phyloP scores from a whole-genome alignment of 2,888 invertebrate species.

The Orchesellides sinensis region DNA sequence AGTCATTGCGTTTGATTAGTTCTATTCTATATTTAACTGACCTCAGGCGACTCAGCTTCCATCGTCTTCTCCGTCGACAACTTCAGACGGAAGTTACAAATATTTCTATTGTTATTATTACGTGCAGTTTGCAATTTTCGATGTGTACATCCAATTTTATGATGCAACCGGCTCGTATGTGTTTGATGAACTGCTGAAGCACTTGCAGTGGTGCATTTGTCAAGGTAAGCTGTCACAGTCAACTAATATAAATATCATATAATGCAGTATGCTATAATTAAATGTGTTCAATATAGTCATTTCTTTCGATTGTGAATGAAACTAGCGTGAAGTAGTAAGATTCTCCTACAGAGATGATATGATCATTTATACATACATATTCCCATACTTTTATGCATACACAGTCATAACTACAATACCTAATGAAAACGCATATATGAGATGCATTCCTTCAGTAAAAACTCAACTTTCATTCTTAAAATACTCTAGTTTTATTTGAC shows the following conservation, averaged over 20 bases:
- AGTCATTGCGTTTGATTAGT: not conserved
- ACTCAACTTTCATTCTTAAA: too few species aligned
- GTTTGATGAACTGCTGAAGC: slow-evolving; percentile 57
- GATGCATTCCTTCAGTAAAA: too few species aligned
- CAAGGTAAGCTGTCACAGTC: slow-evolving; percentile 60
- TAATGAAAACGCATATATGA: too few species aligned
- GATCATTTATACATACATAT: slow-evolving; percentile 8
- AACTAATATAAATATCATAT: not conserved
- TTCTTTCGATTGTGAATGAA: not conserved
- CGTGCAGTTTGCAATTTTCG: slow-evolving; percentile 72
- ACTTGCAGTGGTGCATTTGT: slow-evolving; percentile 68
- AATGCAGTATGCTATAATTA: not conserved
- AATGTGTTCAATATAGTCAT: not conserved
- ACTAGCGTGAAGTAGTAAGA: not conserved
- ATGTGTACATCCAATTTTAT: slow-evolving; percentile 63
- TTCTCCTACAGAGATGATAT: too few species aligned
- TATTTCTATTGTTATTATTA: slow-evolving; percentile 72
- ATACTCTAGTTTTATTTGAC: too few species aligned
- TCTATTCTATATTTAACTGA: slow-evolving; percentile 44
- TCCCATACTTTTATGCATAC: too few species aligned
- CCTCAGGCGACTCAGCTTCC: slow-evolving; percentile 57
- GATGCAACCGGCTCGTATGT: slow-evolving; percentile 52
- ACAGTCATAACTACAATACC: too few species aligned
- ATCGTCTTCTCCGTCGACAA: slow-evolving; percentile 45
- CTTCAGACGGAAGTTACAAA: slow-evolving; percentile 69